These are phyloP conservation scores for Ceyx margarethae DNA, from an alignment of 2,113 vertebrate species.

Conservation along the genomic window DNA sequence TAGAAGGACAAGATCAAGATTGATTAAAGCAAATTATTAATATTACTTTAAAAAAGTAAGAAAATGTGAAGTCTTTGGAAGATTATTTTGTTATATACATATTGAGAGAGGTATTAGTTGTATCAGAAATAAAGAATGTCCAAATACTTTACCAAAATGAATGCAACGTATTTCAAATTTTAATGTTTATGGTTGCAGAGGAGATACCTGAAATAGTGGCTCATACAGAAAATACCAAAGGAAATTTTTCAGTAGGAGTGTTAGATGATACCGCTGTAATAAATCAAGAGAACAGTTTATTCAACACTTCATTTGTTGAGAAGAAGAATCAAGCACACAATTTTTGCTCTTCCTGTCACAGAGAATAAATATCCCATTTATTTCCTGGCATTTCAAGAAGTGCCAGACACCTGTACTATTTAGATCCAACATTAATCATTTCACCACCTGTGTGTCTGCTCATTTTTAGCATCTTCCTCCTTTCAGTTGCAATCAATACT, in stretches of 20 bases:
- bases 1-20: not conserved
- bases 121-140: not conserved
- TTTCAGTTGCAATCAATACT: not conserved
- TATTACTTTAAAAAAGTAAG: not conserved
- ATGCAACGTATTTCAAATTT: not conserved
- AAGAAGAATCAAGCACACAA: conserved; percentile 40
- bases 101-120: not conserved
- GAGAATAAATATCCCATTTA: conserved; percentile 67
- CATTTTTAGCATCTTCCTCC: not conserved
- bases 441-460: not conserved
- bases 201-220: not conserved
- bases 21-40: not conserved
- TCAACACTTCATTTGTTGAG: conserved; percentile 64
- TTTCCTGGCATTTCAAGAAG: conserved; percentile 62
- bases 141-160: not conserved
- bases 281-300: conserved; percentile 64
- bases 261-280: conserved; percentile 53
- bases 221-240: conserved; percentile 39
- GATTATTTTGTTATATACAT: not conserved
- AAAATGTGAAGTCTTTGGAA: not conserved
- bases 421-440: conserved; percentile 64
- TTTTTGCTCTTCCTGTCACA: conserved; percentile 60
- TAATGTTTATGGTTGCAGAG: not conserved
- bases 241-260: not conserved
- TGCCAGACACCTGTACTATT: conserved; percentile 49